These are phyloP conservation scores for Bilobella aurantiaca DNA, from an alignment of 1,140 invertebrate species.

Conservation along the genomic window DNA sequence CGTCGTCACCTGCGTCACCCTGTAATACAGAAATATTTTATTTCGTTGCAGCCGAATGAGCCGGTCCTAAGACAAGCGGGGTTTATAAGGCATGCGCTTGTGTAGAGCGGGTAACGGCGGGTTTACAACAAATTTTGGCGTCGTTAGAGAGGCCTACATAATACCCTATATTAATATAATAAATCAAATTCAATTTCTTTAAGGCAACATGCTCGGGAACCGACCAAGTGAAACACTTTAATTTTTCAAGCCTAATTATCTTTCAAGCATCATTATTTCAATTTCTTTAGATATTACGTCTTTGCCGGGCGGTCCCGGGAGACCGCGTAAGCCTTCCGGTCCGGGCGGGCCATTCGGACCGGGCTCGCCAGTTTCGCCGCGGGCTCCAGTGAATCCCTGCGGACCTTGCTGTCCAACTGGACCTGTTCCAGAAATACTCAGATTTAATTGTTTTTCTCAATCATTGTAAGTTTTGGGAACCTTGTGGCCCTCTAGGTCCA, in stretches of 20 bases:
- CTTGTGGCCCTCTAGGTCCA: slow-evolving; percentile 49
- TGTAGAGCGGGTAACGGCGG: slow-evolving; percentile 16
- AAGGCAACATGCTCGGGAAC: not conserved
- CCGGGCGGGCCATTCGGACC: slow-evolving; percentile 52
- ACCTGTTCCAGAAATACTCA: slow-evolving; percentile 47
- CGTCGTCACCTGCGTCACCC: slow-evolving; percentile 65
- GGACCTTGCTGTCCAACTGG: slow-evolving; percentile 63
- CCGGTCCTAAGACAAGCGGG: no score
- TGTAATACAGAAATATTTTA: no score
- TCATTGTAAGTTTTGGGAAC: not conserved
- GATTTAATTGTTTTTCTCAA: not conserved
- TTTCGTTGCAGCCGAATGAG: no score
- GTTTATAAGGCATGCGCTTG: no score
- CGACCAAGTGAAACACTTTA: not conserved
- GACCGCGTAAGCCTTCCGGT: slow-evolving; percentile 49
- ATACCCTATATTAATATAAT: not conserved
- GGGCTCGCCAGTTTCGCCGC: slow-evolving; percentile 55
- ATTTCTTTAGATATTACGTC: slow-evolving; percentile 49
- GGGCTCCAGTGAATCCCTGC: slow-evolving; percentile 58
- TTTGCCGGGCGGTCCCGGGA: slow-evolving; percentile 61
- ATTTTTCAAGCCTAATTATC: not conserved
- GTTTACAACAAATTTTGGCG: not conserved
- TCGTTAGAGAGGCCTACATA: not conserved
- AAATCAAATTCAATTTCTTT: not conserved
- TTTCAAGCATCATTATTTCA: not conserved